Conservation (phyloP, 2,888 invertebrate genomes). For the Ichneumon xanthorius region DNA sequence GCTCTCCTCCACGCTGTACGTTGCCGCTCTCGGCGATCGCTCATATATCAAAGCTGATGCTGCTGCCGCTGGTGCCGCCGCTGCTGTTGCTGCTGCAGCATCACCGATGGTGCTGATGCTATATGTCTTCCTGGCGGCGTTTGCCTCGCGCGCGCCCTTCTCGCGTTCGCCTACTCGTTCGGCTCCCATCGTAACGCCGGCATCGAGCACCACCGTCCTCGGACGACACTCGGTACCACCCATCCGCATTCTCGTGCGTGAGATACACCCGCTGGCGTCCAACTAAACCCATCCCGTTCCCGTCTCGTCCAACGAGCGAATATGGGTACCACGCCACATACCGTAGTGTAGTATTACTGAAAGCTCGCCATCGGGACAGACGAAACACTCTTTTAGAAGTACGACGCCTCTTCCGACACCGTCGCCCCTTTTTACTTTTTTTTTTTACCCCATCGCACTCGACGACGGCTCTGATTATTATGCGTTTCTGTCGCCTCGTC, state of each 20-base stretch:
- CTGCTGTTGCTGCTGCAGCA: slow-evolving; percentile 9
- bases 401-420: slow-evolving; percentile 48
- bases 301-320: slow-evolving; percentile 8
- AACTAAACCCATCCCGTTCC: not conserved
- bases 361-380: slow-evolving; percentile 60
- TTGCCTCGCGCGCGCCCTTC: slow-evolving; percentile 40
- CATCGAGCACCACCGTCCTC: slow-evolving; percentile 29
- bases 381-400: slow-evolving; percentile 51
- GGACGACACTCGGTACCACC: slow-evolving; percentile 42
- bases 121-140: slow-evolving; percentile 54
- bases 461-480: slow-evolving; percentile 57
- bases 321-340: not conserved
- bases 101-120: slow-evolving; percentile 46
- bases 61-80: slow-evolving; percentile 51
- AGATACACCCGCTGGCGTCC: not conserved
- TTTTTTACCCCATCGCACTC: slow-evolving; percentile 25
- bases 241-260: slow-evolving; percentile 23
- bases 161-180: slow-evolving; percentile 43
- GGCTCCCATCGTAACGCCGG: slow-evolving; percentile 34
- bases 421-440: slow-evolving; percentile 23
- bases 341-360: slow-evolving; percentile 39
- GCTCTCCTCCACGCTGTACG: slow-evolving; percentile 65
- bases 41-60: slow-evolving; percentile 81
- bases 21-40: slow-evolving; percentile 67
- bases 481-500: slow-evolving; percentile 48